Percentiles rank a stretch among this genome's conserved stretches.
phyloP scores from a whole-genome alignment of 2,888 invertebrate species.

The Lasiommata megera region DNA sequence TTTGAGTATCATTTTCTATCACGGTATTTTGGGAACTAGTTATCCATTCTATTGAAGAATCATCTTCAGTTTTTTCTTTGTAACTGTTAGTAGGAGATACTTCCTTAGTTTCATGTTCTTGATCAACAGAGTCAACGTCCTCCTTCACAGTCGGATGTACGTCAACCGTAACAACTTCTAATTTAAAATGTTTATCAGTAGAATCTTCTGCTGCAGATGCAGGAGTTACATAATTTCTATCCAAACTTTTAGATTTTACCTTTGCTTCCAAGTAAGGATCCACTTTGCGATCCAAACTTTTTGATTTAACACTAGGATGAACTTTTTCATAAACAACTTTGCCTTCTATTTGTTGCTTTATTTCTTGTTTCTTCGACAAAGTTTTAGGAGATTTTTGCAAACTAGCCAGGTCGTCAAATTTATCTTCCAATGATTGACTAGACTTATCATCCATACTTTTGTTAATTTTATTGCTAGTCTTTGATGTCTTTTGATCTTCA shows the following conservation, averaged over 20 bases:
- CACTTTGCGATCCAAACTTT: constrained; percentile 84
- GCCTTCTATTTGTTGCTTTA: constrained; percentile 84
- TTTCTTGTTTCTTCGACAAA: constrained; percentile 81
- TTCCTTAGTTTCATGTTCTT: constrained; percentile 47
- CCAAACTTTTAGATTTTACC: constrained; percentile 85
- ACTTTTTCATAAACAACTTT: constrained; percentile 83
- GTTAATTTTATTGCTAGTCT: constrained; percentile 80
- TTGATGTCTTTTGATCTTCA: constrained; percentile 81
- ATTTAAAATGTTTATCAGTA: constrained; percentile 70
- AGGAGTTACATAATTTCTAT: constrained; percentile 82
- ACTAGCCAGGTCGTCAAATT: constrained; percentile 79
- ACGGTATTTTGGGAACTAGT: constrained; percentile 68
- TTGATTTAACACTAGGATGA: constrained; percentile 80
- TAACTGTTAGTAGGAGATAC: constrained; percentile 65
- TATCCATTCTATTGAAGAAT: constrained; percentile 75
- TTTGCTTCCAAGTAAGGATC: constrained; percentile 82
- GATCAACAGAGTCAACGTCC: constrained; percentile 41
- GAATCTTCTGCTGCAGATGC: constrained; percentile 50
- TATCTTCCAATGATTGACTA: constrained; percentile 83
- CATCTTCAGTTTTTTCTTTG: constrained; percentile 70
- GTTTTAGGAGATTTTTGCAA: constrained; percentile 82
- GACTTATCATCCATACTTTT: constrained; percentile 84
- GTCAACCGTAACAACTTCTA: constrained; percentile 74
- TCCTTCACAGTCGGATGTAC: constrained; percentile 64
- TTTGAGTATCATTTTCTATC: constrained; percentile 82